Conservation (phyloP, 23 tunicate genomes). For the Diplosoma virens region DNA sequence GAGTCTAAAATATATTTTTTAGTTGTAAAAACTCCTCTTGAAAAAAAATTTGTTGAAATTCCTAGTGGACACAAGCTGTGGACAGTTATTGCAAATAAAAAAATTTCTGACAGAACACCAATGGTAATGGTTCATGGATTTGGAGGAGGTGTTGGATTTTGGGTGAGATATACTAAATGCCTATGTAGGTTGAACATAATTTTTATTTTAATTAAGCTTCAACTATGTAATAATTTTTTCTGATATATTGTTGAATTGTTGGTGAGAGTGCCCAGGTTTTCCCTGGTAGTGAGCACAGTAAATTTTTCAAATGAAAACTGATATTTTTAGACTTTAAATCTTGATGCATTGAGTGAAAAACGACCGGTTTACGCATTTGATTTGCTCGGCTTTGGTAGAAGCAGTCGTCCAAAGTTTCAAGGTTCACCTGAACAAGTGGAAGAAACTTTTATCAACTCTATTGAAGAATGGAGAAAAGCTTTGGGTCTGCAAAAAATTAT, state of each 20-base stretch:
- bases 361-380: constrained; percentile 84
- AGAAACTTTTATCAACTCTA: constrained; percentile 76
- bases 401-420: constrained; percentile 78
- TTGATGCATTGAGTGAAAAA: constrained; percentile 50
- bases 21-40: constrained; percentile 54
- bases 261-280: too few species aligned
- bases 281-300: too few species aligned
- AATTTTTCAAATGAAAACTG: too few species aligned
- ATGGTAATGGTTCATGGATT: constrained; percentile 89
- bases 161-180: constrained; percentile 75
- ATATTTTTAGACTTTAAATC: constrained; percentile 50
- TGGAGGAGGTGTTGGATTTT: constrained; percentile 84
- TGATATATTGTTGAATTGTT: too few species aligned
- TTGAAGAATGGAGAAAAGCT: constrained; percentile 82
- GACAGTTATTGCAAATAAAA: constrained; percentile 71
- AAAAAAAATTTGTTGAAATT: constrained; percentile 48
- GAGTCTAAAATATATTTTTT: too few species aligned
- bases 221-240: too few species aligned
- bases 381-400: constrained; percentile 86
- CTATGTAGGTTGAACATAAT: too few species aligned
- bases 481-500: constrained; percentile 64
- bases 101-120: constrained; percentile 50
- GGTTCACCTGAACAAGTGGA: constrained; percentile 53
- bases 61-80: constrained; percentile 63
- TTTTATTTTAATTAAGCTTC: too few species aligned